Evolutionary conservation across 2,113 vertebrate genomes (phyloP).

Genomic region (Melanerpes formicivorus): DNA sequence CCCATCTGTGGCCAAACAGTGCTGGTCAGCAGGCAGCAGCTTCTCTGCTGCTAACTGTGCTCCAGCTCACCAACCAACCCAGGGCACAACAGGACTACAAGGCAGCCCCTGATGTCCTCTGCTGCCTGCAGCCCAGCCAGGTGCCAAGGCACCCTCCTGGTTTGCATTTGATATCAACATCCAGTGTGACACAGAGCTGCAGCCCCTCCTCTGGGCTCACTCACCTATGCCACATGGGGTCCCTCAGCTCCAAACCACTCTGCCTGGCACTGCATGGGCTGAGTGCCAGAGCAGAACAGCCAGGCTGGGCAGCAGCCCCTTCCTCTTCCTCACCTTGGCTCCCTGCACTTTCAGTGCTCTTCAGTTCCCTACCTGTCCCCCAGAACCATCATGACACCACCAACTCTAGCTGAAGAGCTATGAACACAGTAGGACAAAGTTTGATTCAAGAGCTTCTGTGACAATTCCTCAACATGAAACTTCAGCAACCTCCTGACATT

Average conservation of each 20-base stretch:
- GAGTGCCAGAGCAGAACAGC: background rate
- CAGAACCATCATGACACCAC: background rate
- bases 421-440: background rate
- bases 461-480: background rate
- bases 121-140: background rate
- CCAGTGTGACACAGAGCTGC: background rate
- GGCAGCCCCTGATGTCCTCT: background rate
- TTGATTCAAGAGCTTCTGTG: background rate
- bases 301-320: background rate
- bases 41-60: background rate
- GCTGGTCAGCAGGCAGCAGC: background rate
- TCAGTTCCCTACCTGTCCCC: background rate
- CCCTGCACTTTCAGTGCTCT: background rate
- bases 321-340: too few species aligned
- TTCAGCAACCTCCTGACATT: background rate
- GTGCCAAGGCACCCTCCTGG: background rate
- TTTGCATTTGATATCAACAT: too few species aligned
- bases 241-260: background rate
- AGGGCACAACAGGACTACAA: background rate
- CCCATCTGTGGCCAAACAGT: background rate
- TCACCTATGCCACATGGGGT: background rate
- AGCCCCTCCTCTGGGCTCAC: background rate
- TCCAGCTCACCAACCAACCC: background rate
- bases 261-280: rapidly evolving
- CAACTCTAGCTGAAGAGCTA: background rate